A percentile compares a stretch with the other conserved stretches of the same genome.
phyloP scores from a whole-genome alignment of 2,888 invertebrate genomes.

The Linhomoeus sp. region DNA sequence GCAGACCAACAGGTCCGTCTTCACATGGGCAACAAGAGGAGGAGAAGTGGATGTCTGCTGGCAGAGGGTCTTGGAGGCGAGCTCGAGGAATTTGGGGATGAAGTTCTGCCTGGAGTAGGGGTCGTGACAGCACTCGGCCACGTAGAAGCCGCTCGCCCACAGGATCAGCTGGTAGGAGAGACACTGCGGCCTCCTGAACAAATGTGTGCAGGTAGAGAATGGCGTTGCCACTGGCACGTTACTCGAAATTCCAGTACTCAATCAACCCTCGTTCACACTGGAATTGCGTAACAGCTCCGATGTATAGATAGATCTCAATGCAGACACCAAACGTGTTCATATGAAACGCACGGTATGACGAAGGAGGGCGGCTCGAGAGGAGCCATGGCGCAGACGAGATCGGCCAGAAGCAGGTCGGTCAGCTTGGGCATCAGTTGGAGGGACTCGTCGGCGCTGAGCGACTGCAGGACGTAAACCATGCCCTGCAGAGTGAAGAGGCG shows the following conservation, averaged over 20 bases:
- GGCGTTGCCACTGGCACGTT: too few species aligned
- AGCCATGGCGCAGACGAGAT: background rate
- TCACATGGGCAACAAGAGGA: too few species aligned
- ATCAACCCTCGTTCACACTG: background rate
- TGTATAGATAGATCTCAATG: too few species aligned
- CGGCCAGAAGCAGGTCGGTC: conserved; percentile 26
- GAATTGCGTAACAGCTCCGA: background rate
- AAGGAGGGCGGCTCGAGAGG: background rate
- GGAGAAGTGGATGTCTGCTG: too few species aligned
- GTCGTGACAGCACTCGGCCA: conserved; percentile 41
- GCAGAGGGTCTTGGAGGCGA: too few species aligned
- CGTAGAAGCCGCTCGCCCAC: conserved; percentile 53
- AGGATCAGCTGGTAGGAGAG: conserved; percentile 48
- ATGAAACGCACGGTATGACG: too few species aligned
- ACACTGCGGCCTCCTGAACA: conserved; percentile 18
- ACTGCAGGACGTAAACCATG: conserved; percentile 44
- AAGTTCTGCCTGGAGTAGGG: conserved; percentile 44
- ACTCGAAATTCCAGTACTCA: background rate
- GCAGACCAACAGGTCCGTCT: too few species aligned
- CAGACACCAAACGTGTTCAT: too few species aligned
- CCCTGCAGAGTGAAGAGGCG: conserved; percentile 46
- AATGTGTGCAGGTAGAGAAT: too few species aligned
- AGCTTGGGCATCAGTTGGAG: conserved; percentile 26
- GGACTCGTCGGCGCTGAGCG: conserved; percentile 24
- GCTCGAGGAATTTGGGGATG: conserved; percentile 24